These are phyloP conservation scores for Platanista minor DNA, from an alignment of 2,113 vertebrate species.

Conservation along the genomic window DNA sequence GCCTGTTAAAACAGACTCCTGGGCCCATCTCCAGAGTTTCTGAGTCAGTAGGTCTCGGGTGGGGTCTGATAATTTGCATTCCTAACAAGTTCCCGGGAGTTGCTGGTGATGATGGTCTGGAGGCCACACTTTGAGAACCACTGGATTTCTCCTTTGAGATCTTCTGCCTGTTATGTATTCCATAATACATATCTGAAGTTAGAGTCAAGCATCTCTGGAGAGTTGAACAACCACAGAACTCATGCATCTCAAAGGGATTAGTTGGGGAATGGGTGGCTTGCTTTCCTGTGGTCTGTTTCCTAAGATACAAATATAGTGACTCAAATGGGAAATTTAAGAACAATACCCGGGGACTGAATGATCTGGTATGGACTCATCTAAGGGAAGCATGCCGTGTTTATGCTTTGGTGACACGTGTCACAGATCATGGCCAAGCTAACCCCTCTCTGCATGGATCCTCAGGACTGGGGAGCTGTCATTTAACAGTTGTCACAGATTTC, in stretches of 20 bases:
- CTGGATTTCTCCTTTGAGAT: not conserved
- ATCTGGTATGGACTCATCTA: too few species aligned
- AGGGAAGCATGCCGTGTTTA: not conserved
- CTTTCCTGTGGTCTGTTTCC: not conserved
- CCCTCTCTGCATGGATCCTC: not conserved
- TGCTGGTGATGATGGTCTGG: not conserved
- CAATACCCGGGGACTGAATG: not conserved
- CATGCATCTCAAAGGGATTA: not conserved
- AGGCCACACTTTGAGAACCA: not conserved
- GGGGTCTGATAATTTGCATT: not conserved
- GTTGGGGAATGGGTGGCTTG: not conserved
- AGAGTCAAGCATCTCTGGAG: not conserved
- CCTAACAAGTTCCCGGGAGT: not conserved
- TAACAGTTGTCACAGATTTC: not conserved
- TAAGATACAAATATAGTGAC: not conserved
- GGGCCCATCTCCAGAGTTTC: not conserved
- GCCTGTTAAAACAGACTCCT: not conserved
- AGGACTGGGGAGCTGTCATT: not conserved
- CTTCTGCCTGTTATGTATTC: not conserved
- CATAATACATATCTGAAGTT: not conserved
- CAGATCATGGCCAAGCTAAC: not conserved
- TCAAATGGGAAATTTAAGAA: not conserved
- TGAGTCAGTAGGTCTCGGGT: not conserved
- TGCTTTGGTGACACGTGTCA: not conserved
- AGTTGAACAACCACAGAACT: not conserved